These are phyloP conservation scores for Sebastes minor DNA, from an alignment of 2,797 vertebrate genomes.

Conservation along the genomic window DNA sequence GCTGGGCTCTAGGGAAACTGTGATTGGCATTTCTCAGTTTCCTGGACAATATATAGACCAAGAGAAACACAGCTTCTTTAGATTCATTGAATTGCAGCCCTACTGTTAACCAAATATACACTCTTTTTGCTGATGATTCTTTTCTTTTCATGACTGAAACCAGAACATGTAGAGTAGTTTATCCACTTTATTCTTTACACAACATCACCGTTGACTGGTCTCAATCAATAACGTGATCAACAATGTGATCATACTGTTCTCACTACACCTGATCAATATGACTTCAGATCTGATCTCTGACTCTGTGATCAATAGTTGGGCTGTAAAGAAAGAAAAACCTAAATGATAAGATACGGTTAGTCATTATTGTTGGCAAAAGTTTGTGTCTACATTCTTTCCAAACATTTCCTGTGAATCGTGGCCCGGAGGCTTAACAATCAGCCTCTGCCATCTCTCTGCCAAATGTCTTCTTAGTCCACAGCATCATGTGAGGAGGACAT, in stretches of 20 bases:
- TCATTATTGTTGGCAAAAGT: background rate
- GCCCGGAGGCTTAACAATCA: background rate
- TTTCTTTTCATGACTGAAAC: background rate
- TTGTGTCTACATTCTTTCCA: background rate
- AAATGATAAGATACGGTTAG: background rate
- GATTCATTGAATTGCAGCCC: background rate
- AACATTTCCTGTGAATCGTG: background rate
- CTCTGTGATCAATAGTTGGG: background rate
- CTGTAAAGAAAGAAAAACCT: background rate
- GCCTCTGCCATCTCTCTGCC: background rate
- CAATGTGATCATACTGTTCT: background rate
- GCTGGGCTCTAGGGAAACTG: background rate
- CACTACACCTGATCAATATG: background rate
- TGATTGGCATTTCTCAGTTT: background rate
- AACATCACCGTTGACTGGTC: background rate
- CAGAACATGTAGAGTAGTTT: background rate
- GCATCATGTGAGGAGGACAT: slow-evolving; percentile 1
- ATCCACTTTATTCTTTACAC: background rate
- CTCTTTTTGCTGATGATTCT: background rate
- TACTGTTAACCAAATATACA: background rate
- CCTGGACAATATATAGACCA: background rate
- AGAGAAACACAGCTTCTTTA: background rate
- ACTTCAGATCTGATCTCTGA: background rate
- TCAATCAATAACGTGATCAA: background rate
- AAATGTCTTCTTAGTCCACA: slow-evolving; percentile 9